Evolutionary conservation across 2,888 invertebrate species (phyloP), one percentile per base, ranked within the genome.

Genomic region (Catocala fraxini): DNA sequence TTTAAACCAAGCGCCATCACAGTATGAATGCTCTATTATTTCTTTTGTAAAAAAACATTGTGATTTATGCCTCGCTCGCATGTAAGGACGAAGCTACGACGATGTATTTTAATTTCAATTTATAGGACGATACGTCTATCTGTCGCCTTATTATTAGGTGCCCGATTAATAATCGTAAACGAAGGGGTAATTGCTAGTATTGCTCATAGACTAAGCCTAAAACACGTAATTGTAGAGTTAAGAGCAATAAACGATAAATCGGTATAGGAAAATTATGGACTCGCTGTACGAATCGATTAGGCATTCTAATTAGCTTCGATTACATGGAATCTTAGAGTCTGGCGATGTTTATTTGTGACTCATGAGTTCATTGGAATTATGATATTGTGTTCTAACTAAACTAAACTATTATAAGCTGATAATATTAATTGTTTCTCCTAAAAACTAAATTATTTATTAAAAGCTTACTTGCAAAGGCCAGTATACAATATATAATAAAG

Each of bases 81-180:
- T 87, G 89, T 87, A 86, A 87, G 87, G 87, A 85, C 85, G 86
- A 47, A 33, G 34, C 82, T 82, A 83, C 82, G 79, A 79, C 83
- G 83, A 86, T 86, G 87, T 89, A 92, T 90, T 92, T 90, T 92
- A 93, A 92, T 93, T 92, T 93, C 92, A 92, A 93, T 93, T 93
- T 93, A 93, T 92, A 88, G 85, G 82, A 83, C 85, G 77, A 88
- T 88, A 84, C 82, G 84, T 87, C 81, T 80, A 79, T 77, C 80
- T 65, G 73, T 69, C 79, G 70, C 76, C 75, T 81, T 86, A 86
- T 89, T 89, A 87, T 89, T 88, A 85, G 84, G 76, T 75, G 74
- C 76, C 75, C 84, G 79, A 88, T 90, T 89, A 87, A 87, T 88
- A 86, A 85, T 82, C 71, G 80, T 82, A 83, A 86, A 84, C 76